Evolutionary conservation across 2,888 invertebrate genomes (phyloP).

Genomic region (Folsomia manolachei): DNA sequence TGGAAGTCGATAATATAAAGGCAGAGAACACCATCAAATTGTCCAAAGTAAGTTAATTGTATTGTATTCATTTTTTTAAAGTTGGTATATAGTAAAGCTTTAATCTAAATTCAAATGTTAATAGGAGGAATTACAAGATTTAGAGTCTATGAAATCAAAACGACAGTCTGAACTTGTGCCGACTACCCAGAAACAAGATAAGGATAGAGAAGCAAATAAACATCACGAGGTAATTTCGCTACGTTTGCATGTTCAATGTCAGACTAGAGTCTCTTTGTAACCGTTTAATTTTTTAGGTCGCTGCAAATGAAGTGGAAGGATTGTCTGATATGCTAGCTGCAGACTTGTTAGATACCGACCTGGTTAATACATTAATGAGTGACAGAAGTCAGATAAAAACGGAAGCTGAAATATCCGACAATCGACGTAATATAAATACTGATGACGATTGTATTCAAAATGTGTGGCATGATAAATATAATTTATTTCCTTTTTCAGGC

Average conservation of each 20-base stretch:
- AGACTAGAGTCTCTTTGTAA: not conserved
- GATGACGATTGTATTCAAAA: not conserved
- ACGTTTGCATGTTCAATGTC: too few relatives aligned
- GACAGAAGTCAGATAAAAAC: slow-evolving; percentile 60
- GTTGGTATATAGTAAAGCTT: too few relatives aligned
- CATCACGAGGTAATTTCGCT: not conserved
- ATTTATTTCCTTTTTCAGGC: not conserved
- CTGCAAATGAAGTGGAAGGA: slow-evolving; percentile 60
- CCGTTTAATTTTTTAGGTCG: slow-evolving; percentile 53
- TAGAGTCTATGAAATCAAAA: slow-evolving; percentile 67
- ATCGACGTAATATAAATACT: slow-evolving; percentile 56
- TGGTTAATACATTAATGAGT: slow-evolving; percentile 68
- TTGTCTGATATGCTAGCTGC: slow-evolving; percentile 66
- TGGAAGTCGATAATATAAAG: slow-evolving; percentile 26
- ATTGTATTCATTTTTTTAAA: too few relatives aligned
- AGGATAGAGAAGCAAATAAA: slow-evolving; percentile 27
- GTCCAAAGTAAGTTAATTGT: slow-evolving; percentile 59
- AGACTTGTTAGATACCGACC: slow-evolving; percentile 65
- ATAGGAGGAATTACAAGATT: slow-evolving; percentile 70
- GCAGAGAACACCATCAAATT: slow-evolving; percentile 59
- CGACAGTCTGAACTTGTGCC: slow-evolving; percentile 57
- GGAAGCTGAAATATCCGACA: slow-evolving; percentile 58
- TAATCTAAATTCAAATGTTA: slow-evolving; percentile 45
- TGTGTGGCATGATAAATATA: too few relatives aligned
- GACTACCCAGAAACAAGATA: slow-evolving; percentile 17